Base-by-base conservation (phyloP, 2,888 invertebrate species). In the Euphydryas editha region DNA sequence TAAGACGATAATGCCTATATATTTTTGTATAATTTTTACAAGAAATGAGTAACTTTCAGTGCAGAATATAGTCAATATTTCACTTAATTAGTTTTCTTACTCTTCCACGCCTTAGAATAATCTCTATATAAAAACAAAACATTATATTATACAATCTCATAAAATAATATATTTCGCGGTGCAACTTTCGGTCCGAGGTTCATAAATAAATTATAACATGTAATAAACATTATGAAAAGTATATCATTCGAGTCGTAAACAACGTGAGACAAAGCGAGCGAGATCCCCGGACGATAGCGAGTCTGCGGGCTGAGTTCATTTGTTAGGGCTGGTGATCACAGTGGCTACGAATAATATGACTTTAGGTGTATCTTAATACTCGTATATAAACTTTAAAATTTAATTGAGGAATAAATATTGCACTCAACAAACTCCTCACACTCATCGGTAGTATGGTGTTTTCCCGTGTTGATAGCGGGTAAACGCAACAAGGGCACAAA, bases 251-350 rank as follows among this genome's bases (percentile, higher is more conserved):
- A 20, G 15, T 65, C 59, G 46, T 65, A 60, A 65, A 60, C 60
- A 65, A 44, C 46, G 55, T 20, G 49, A 20, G 65, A 65, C 60
- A 65, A 47, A 60, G 65, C 60, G 18, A 51, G 55, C 55, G 42
- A 60, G 60, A 65, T 65, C 65, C 37, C 46, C 54, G 36, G 20
- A 46, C 56, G 65, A 57, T 60, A 65, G 61, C 51, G 51, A 60
- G 65, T 56, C 65, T 24, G 58, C 46, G 46, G n/a, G 59, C 65
- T 59, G 47, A 46, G 56, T n/a, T 56, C 59, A 59, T n/a, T 49
- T 47, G 30, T n/a, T 51, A 64, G 58, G 51, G 59, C 44, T 63
- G 58, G 24, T 51, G 39, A 7, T 15, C 24, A 10, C 13, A n/a
- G 1, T 1, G 15, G 5, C 2, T 11, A 39, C 10, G 6, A 44